Base-by-base conservation (phyloP, 2,113 vertebrate species). In the Gadus macrocephalus region DNA sequence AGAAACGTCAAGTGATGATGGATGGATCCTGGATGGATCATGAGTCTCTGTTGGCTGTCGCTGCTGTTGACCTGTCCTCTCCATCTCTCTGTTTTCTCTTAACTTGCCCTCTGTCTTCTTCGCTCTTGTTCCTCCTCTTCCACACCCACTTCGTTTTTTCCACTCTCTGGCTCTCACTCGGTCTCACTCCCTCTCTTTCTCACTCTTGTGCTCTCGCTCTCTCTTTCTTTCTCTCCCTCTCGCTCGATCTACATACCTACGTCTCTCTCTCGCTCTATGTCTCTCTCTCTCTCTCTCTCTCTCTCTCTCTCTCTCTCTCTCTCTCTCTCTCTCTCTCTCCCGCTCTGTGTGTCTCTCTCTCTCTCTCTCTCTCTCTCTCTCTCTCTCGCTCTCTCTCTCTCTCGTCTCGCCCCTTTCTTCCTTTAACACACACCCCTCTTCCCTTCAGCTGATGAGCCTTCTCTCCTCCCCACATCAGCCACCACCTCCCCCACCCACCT, bases 381-480 rank as follows among this genome's bases (percentile, higher is more conserved):
- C 62, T 2, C 61, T 62, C 61, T 22, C 14, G 8, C 20, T 4
- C 28, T 42, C 16, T 38, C 3, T 19, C 15, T 59, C 15, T 27
- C 56, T 25, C 56, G 28, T 15, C 56, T 22, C 59, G 12, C 28
- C 16, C 27, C 31, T 27, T 6, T 11, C 22, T 8, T 8, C 58
- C 68, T 60, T 11, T 7, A 9, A 49, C 42, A 49, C 42, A 49
- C 42, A 49, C 42, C 42, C 42, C 42, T 49, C 71, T n/a, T 78
- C 59, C 14, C 15, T 53, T 16, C 20, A 17, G 19, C 63, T 69
- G 16, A 53, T 15, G 35, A 49, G 25, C 27, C 64, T 53, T 72
- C 64, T 38, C 60, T 25, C 60, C 62, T 22, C 67, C 15, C 28
- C 38, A 42, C 20, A 42, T 19, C 31, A 7, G 22, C 7, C 35